phyloP scores from a whole-genome alignment of 2,113 vertebrate species.

The Vidua chalybeata region DNA sequence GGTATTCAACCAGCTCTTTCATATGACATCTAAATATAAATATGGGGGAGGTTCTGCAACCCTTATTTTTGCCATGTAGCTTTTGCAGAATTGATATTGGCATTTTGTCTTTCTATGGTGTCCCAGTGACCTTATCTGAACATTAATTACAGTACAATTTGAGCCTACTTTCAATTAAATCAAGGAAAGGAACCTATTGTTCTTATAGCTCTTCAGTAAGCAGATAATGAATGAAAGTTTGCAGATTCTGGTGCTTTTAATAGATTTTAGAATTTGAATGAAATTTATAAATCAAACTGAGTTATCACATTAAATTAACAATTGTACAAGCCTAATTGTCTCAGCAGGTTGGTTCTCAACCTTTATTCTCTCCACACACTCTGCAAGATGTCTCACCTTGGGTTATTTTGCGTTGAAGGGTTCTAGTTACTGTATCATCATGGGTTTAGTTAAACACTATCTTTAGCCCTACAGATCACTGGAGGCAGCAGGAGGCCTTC shows the following conservation, averaged over 20 bases:
- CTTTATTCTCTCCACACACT: neutral
- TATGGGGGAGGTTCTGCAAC: neutral
- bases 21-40: neutral
- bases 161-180: neutral
- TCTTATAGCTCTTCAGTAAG: neutral
- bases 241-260: neutral
- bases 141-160: neutral
- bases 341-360: neutral
- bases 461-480: constrained; percentile 35
- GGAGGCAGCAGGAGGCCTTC: neutral
- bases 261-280: neutral
- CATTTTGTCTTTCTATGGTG: neutral
- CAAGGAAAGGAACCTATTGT: neutral
- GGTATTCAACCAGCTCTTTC: neutral
- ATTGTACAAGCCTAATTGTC: neutral
- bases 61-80: neutral
- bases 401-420: constrained; percentile 18
- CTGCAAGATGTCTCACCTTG: neutral
- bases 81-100: neutral
- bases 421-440: constrained; percentile 2
- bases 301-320: neutral
- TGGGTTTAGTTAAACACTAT: constrained; percentile 17
- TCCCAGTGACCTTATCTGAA: neutral
- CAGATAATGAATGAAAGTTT: neutral
- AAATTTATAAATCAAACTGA: neutral